phyloP scores from a whole-genome alignment of 1,140 invertebrate genomes.

The Drosophila bifasciata region DNA sequence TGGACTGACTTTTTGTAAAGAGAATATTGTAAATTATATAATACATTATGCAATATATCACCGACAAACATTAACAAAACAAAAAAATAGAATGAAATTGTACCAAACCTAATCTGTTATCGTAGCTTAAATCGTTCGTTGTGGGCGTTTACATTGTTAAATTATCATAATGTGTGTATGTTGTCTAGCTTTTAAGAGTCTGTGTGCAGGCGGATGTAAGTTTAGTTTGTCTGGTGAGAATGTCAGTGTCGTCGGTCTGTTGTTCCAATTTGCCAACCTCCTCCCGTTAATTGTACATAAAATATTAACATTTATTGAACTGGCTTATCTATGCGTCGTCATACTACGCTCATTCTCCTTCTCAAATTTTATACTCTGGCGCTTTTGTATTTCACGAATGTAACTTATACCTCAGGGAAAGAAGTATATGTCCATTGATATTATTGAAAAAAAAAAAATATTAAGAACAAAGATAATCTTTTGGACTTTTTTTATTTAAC shows the following conservation, averaged over 20 bases:
- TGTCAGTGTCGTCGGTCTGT: constrained; percentile 30
- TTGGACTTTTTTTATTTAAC: no score
- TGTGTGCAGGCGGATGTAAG: constrained; percentile 68
- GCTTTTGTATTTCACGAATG: constrained; percentile 35
- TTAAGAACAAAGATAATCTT: no score
- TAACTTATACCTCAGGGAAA: no score
- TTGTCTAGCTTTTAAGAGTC: constrained; percentile 69
- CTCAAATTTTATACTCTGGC: constrained; percentile 39
- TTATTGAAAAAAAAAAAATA: no score
- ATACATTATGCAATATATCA: constrained; percentile 34
- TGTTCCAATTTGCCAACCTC: constrained; percentile 58
- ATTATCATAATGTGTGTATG: constrained; percentile 68
- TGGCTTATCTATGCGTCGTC: constrained; percentile 19
- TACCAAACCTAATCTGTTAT: constrained; percentile 73
- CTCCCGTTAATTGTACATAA: constrained; percentile 58
- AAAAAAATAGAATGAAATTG: constrained; percentile 51
- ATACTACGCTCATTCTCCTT: constrained; percentile 22
- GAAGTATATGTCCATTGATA: no score
- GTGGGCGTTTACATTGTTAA: constrained; percentile 63
- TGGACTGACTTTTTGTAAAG: constrained; percentile 73
- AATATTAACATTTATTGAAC: constrained; percentile 15
- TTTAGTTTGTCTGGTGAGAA: constrained; percentile 52
- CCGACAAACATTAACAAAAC: constrained; percentile 18
- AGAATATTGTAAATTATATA: constrained; percentile 59
- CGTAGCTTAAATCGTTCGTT: constrained; percentile 72